Percentiles rank a stretch among this genome's conserved stretches.
phyloP scores from a whole-genome alignment of 2,888 invertebrate species.

The Leistus spinibarbis region DNA sequence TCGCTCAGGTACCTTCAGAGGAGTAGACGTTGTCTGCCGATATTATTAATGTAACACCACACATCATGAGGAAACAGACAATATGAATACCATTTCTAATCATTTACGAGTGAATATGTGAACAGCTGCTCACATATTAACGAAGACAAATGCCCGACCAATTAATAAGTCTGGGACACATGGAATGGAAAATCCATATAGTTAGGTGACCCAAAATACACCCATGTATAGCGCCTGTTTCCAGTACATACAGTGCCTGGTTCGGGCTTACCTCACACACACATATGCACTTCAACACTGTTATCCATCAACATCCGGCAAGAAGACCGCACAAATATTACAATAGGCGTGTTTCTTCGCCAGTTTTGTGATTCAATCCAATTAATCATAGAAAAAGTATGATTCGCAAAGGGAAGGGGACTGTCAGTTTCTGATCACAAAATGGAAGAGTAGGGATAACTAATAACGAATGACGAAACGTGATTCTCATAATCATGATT shows the following conservation, averaged over 20 bases:
- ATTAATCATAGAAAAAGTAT: no score
- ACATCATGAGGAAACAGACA: background rate
- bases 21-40: no score
- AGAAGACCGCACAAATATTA: background rate
- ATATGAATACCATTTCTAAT: background rate
- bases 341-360: no score
- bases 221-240: background rate
- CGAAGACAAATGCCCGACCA: conserved; percentile 14
- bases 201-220: background rate
- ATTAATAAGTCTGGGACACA: conserved; percentile 11
- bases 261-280: background rate
- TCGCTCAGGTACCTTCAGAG: no score
- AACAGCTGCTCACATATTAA: background rate
- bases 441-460: no score
- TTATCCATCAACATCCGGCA: background rate
- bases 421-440: no score
- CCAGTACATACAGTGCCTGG: background rate
- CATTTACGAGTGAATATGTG: background rate
- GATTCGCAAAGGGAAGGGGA: no score
- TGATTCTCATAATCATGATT: no score
- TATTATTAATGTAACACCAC: no score
- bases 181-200: background rate
- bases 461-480: no score
- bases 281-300: background rate
- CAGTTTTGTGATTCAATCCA: no score